Evolutionary conservation across 1,140 invertebrate genomes (phyloP), one percentile per base, ranked within the genome.

Genomic region (Euura lappo): DNA sequence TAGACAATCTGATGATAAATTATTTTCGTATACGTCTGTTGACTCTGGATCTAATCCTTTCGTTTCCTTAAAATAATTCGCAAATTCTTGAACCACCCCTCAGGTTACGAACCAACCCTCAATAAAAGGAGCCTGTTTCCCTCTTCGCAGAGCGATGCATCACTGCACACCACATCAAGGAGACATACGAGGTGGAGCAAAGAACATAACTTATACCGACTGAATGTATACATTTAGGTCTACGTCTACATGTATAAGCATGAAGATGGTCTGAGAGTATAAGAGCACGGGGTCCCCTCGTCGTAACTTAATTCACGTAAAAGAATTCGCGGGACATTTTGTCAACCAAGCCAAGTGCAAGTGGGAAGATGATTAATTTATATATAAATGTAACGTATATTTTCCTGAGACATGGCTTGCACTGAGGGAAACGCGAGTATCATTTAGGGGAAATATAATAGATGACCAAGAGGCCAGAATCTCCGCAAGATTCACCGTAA

Each of bases 161-260:
- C 66, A 68, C 66, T 68, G 66, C 44, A 11, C 4, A 68, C 44
- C 8, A 68, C 28, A 42, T 68, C 66, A 68, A 68, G 28, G 66
- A 42, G 66, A 28, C 44, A 28, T 44, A 44, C 66, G 44, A 44
- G 66, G 66, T 68, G 66, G 42, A 68, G 44, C 11, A 68, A 68
- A 68, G 11, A 68, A 44, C 66, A 68, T 28, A 68, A 28, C 6
- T 68, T 68, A 28, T 68, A 68, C 44, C 44, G 10, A 60, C 51
- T n/a, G 13, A 60, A 60, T 60, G 13, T 6, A n/a, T 60, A 60
- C 51, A 60, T 60, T n/a, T 60, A 60, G 13, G 51, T 8, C 13
- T 6, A 4, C 3, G 6, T 6, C 51, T 6, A n/a, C 51, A 60
- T 60, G 51, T n/a, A n/a, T 28, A 28, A 28, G 28, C 28, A 28